Evolutionary conservation across 2,888 invertebrate species (phyloP), one percentile per base, ranked within the genome.

Genomic region (Pseudococcus jackbeardsleyi): DNA sequence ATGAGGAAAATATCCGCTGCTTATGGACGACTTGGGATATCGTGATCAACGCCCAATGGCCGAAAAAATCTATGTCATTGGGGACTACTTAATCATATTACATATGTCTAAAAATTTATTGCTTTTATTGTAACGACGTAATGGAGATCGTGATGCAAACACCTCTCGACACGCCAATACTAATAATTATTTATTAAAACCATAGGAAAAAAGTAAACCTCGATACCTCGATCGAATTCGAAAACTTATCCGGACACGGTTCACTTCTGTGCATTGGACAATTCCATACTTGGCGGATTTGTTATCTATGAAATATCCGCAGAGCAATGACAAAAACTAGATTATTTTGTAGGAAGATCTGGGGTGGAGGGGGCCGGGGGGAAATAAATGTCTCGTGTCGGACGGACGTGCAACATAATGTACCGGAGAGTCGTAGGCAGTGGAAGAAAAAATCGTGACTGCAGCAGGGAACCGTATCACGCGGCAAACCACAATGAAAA

Each of bases 281-380:
- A 59, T 59, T 59, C 59, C 59, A 59, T 59, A 59, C n/a, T 59
- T 59, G 59, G 59, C 59, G 33, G 72, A 72, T 72, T 72, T 72
- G 7, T 72, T 72, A 39, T 72, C 72, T 26, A 33, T 33, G n/a
- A 7, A 7, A 19, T 33, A 33, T 33, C 26, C 26, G 19, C 19
- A 17, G n/a, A n/a, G 22, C 42, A 79, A 79, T 79, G 79, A 79
- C 79, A 79, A 79, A 79, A 79, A 79, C 79, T 79, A 42, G 79
- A 79, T 79, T 42, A 72, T 15, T 72, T 72, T 39, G 0, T 33
- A 12, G 33, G 72, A 72, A 5, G 59, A 59, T 5, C 5, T 1
- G 17, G 54, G 15, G 17, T 8, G 4, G 17, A 17, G 15, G 17
- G 54, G 4, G 17, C 8, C 8, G 9, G 68, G 22, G 68, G 22